Conservation (phyloP, 2,113 vertebrate genomes). For the Porphyrio hochstetteri region DNA sequence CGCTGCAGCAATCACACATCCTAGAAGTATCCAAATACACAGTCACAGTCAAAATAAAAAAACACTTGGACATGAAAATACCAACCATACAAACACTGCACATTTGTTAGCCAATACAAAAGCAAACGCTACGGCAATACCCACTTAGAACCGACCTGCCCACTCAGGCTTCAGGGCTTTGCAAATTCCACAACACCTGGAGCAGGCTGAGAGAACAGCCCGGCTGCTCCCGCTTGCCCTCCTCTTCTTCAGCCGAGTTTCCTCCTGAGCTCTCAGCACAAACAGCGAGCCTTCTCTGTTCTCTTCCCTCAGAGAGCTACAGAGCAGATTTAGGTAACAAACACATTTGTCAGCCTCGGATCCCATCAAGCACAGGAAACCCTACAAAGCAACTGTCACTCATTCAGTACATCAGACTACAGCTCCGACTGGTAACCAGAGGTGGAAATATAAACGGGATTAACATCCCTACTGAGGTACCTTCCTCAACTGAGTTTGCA, state of each 20-base stretch:
- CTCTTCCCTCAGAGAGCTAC: background rate
- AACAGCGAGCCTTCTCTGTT: background rate
- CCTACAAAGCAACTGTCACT: background rate
- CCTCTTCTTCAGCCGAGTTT: background rate
- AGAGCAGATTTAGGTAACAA: background rate
- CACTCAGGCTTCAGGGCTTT: background rate
- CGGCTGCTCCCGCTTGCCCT: background rate
- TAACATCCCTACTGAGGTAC: background rate
- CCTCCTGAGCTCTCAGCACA: background rate
- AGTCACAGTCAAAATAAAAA: constrained; percentile 65
- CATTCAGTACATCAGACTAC: background rate
- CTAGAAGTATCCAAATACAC: constrained; percentile 56
- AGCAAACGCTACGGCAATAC: constrained; percentile 56
- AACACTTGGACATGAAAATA: constrained; percentile 43
- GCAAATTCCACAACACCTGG: constrained; percentile 10
- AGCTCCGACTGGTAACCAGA: constrained; percentile 6
- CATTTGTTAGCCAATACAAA: constrained; percentile 72
- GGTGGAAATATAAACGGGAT: background rate
- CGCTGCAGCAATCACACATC: constrained; percentile 41
- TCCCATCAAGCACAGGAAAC: background rate
- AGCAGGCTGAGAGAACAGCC: background rate
- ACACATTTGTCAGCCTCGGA: background rate
- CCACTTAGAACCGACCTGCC: constrained; percentile 24
- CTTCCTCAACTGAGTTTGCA: constrained; percentile 46
- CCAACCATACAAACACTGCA: constrained; percentile 69